A percentile compares a stretch with the other conserved stretches of the same genome.
Conservation (phyloP, 1,140 invertebrate species). For the Bombyx mandarina region DNA sequence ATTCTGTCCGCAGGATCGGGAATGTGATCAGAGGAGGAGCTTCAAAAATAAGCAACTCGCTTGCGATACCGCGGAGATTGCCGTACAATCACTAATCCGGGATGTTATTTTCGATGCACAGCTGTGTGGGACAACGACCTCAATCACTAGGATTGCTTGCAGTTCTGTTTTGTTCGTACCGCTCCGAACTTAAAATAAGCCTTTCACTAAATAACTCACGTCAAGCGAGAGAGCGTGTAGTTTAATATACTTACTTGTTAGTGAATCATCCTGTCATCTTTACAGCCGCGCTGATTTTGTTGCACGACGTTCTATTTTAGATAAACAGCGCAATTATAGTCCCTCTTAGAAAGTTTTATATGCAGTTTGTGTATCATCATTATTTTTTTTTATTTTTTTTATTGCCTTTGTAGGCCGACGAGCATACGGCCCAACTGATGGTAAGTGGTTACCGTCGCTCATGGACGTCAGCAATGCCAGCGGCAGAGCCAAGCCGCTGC, state of each 20-base stretch:
- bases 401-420: no score
- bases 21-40: conserved; percentile 13
- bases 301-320: neutral
- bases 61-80: conserved; percentile 27
- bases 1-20: no score
- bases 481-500: no score
- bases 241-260: conserved; percentile 1
- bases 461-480: no score
- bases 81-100: conserved; percentile 33
- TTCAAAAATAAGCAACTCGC: conserved; percentile 40
- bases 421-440: no score
- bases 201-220: conserved; percentile 15
- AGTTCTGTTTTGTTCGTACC: conserved; percentile 24
- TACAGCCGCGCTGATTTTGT: conserved; percentile 1
- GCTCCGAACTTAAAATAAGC: conserved; percentile 13
- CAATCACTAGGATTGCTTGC: conserved; percentile 16
- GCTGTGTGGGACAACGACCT: conserved; percentile 36
- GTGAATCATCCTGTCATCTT: conserved; percentile 2
- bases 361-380: no score
- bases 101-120: conserved; percentile 36
- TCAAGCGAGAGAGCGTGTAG: conserved; percentile 1
- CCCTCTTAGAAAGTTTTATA: no score
- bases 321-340: neutral
- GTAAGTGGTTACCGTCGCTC: no score
- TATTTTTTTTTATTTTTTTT: neutral